Percentiles rank a stretch among this genome's conserved stretches.
These are phyloP conservation scores for Zingel zingel DNA, from an alignment of 2,113 vertebrate genomes.

Conservation along the genomic window DNA sequence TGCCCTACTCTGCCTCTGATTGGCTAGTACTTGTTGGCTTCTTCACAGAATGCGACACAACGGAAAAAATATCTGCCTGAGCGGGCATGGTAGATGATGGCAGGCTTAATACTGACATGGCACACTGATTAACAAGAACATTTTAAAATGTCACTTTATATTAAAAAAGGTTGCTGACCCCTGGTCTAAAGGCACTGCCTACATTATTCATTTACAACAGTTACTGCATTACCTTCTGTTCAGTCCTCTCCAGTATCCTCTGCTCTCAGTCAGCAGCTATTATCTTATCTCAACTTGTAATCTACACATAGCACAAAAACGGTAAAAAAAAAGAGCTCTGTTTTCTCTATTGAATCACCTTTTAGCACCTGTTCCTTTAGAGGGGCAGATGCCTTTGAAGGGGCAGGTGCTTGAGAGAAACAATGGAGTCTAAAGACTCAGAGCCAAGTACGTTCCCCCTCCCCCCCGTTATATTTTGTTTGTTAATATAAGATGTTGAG, in stretches of 20 bases:
- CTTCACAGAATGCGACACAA: too few relatives aligned
- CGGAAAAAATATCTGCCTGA: too few relatives aligned
- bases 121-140: too few relatives aligned
- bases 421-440: constrained; percentile 18
- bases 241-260: constrained; percentile 9
- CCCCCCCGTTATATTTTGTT: neutral
- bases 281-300: constrained; percentile 49
- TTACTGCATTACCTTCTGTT: neutral
- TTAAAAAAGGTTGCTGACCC: too few relatives aligned
- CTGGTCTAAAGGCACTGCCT: too few relatives aligned
- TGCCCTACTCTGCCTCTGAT: too few relatives aligned
- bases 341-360: constrained; percentile 26
- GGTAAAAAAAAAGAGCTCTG: constrained; percentile 33
- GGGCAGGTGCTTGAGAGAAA: constrained; percentile 28
- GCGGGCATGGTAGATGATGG: too few relatives aligned
- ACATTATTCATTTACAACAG: constrained; percentile 1
- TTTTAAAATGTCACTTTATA: too few relatives aligned
- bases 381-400: constrained; percentile 34
- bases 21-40: too few relatives aligned
- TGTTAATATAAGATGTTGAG: neutral
- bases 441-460: neutral
- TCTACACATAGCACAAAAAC: constrained; percentile 40
- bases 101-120: too few relatives aligned
- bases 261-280: constrained; percentile 18
- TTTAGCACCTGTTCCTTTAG: constrained; percentile 21